These are phyloP conservation scores for Drosophila tropicalis DNA, from an alignment of 1,140 invertebrate genomes.

Conservation along the genomic window DNA sequence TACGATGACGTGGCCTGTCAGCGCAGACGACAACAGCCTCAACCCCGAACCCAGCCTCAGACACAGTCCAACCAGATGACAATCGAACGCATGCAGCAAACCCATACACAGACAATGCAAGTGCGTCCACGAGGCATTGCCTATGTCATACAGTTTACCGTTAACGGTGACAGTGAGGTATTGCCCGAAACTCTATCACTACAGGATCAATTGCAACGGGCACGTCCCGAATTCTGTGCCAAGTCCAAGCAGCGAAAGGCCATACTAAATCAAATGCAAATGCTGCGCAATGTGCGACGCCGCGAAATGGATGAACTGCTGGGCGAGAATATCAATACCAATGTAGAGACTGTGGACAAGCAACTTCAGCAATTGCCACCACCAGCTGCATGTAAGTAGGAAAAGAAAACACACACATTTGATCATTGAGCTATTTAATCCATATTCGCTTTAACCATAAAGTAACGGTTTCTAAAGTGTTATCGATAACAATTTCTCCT, in stretches of 20 bases:
- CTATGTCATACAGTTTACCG: slow-evolving; percentile 58
- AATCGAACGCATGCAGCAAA: not conserved
- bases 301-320: slow-evolving; percentile 67
- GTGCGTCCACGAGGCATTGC: slow-evolving; percentile 53
- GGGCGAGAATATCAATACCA: slow-evolving; percentile 46
- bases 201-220: slow-evolving; percentile 71
- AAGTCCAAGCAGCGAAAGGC: slow-evolving; percentile 75
- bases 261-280: slow-evolving; percentile 76
- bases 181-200: slow-evolving; percentile 34
- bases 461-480: too few relatives aligned
- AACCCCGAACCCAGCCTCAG: too few relatives aligned
- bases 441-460: too few relatives aligned
- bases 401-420: too few relatives aligned
- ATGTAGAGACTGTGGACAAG: slow-evolving; percentile 58
- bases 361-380: slow-evolving; percentile 64
- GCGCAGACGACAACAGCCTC: not conserved
- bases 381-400: slow-evolving; percentile 58
- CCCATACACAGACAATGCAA: slow-evolving; percentile 37
- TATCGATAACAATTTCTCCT: not conserved
- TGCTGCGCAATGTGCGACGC: slow-evolving; percentile 61
- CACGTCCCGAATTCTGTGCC: slow-evolving; percentile 66
- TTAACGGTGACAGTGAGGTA: slow-evolving; percentile 22
- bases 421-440: too few relatives aligned
- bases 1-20: slow-evolving; percentile 70
- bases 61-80: not conserved